Evolutionary conservation across 2,797 vertebrate species (phyloP), one percentile per base, ranked within the genome.

Genomic region (Liasis olivaceus): DNA sequence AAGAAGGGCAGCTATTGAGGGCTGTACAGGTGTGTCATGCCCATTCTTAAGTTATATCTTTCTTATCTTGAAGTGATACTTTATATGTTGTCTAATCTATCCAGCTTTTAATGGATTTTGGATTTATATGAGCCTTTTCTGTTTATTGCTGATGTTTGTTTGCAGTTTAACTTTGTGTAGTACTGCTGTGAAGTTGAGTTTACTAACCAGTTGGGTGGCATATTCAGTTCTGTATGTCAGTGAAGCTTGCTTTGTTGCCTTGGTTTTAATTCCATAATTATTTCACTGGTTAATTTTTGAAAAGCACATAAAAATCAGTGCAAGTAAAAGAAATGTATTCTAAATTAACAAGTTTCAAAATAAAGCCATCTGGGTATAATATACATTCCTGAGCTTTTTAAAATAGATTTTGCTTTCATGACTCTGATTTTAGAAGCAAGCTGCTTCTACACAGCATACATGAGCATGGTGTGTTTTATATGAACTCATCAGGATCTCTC

Each of bases 1-100:
- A 99, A 98, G 98, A 98, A 97, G 97, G 98, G 97, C 98, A 96
- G 96, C 98, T 98, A 86, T 97, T 96, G 97, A 98, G 98, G 98
- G 98, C 97, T 95, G 96, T 97, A 94, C 98, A 99, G 98, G 98
- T 99, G 98, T 99, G 99, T 99, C 97, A 95, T 97, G 95, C 94
- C 95, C 96, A 89, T 85, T 96, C 94, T 94, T 93, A 95, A 98
- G 95, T 93, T 93, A 96, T 97, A 90, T 96, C 95, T 89, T 94
- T 96, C 95, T 89, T 94, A 93, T 95, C 96, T 96, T 97, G 97
- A 95, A 97, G 98, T 98, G 98, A 97, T 90, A 96, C 97, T 98
- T 98, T 97, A 92, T 54, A 91, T 94, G 93, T 94, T 96, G 96
- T 97, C 97, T 97, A 96, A 96, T 84, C 12, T 95, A 69, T 90